phyloP scores from a whole-genome alignment of 2,888 invertebrate species.

The Stenchaetothrips biformis region DNA sequence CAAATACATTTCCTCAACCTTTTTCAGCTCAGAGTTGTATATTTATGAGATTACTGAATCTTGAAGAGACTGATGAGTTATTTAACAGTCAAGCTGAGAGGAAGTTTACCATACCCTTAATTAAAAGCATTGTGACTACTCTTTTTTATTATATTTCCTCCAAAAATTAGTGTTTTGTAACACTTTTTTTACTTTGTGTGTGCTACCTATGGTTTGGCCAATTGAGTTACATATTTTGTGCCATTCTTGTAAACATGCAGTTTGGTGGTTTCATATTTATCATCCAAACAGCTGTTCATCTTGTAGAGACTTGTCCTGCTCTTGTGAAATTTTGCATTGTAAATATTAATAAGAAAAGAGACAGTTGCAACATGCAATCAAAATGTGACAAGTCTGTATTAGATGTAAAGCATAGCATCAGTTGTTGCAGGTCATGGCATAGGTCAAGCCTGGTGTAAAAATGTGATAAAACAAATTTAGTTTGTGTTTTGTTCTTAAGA shows the following conservation, averaged over 20 bases:
- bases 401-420: slow-evolving; percentile 4
- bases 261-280: background rate
- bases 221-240: slow-evolving; percentile 11
- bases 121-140: background rate
- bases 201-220: slow-evolving; percentile 5
- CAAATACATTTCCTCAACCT: background rate
- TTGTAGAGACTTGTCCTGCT: background rate
- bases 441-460: slow-evolving; percentile 16
- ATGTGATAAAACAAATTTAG: slow-evolving; percentile 8
- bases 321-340: background rate
- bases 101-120: background rate
- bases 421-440: slow-evolving; percentile 15
- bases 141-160: too few species aligned
- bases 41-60: background rate
- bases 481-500: background rate
- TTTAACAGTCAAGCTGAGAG: background rate
- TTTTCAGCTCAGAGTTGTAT: slow-evolving; percentile 5
- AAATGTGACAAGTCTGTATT: background rate
- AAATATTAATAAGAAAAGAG: background rate
- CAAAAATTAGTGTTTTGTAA: too few species aligned
- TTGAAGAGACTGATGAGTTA: slow-evolving; percentile 15
- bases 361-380: background rate
- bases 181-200: background rate
- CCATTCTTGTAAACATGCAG: slow-evolving; percentile 18
- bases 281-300: slow-evolving; percentile 8